Evolutionary conservation across 1,140 invertebrate species (phyloP), one percentile per base, ranked within the genome.

Genomic region (Cydia pomonella): DNA sequence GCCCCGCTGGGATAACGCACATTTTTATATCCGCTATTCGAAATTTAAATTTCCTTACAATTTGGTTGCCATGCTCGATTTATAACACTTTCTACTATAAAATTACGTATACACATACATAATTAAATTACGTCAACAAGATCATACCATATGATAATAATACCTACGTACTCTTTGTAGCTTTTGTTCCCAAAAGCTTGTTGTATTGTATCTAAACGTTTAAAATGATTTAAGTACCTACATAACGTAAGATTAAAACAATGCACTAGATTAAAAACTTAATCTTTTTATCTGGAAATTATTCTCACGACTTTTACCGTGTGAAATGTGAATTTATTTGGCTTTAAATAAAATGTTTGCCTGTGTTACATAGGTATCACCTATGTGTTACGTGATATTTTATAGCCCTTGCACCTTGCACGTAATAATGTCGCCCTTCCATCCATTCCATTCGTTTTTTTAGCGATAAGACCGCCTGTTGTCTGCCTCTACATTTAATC

Each of bases 51-150:
- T 7, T 53, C 50, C 50, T 44, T 44, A 59, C 12, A 59, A 53
- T n/a, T 53, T 53, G 50, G 63, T n/a, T 33, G 63, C 13, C 41
- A 44, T 12, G 63, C 63, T 29, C 63, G 63, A 64, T 64, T 64
- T 27, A 64, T 33, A 33, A 18, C 29, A 18, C 64, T 69, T 69
- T 69, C 64, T 69, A 69, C 33, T 12, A 69, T 41, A 69, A 69
- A 69, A 69, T 69, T 69, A 69, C 64, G 64, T 69, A 69, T 10
- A 69, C 16, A 38, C 29, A n/a, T 69, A 21, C 64, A 69, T 69
- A 69, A 69, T 33, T 33, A 69, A 41, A 69, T 69, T 33, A 38
- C 64, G 64, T 69, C 64, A 69, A 9, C 33, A 38, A n/a, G 64
- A 33, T 33, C 23, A 69, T 7, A 69, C 33, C 64, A 69, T 66